Evolutionary conservation across 2,113 vertebrate species (phyloP), one percentile per base, ranked within the genome.

Genomic region (Suncus etruscus): DNA sequence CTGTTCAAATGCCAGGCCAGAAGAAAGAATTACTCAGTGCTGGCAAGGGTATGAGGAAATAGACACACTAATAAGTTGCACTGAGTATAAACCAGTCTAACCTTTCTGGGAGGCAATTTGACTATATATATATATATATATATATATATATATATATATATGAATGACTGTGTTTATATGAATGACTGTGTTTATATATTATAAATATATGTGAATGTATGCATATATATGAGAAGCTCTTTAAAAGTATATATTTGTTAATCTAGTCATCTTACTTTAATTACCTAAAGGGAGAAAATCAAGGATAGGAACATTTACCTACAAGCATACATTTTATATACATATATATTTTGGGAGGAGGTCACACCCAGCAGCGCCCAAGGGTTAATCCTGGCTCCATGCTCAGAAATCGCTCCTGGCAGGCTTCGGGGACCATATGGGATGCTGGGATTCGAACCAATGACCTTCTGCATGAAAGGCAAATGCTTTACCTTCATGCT

Each of bases 281-380:
- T 79, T 58, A 76, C 47, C 7, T 54, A 27, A 61, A 20, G 32
- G 1, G 54, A 31, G 6, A 75, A 45, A 92, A 31, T 50, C 32
- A 66, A 72, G 3, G 12, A 78, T 24, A 82, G 31, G 25, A 75
- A 83, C 31, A 86, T 58, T 75, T 45, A 83, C 51, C 92, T 86
- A 69, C 27, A 66, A 66, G 65, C 11, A 66, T 20, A 66, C 20
- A 29, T 25, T 29, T 66, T 66, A 27, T 58, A 39, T n/a, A n/a
- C n/a, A n/a, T n/a, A n/a, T n/a, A n/a, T n/a, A n/a, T n/a, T n/a
- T n/a, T n/a, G n/a, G n/a, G n/a, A n/a, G n/a, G n/a, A n/a, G n/a
- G n/a, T n/a, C n/a, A n/a, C n/a, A n/a, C n/a, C n/a, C n/a, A n/a
- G n/a, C n/a, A n/a, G n/a, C n/a, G n/a, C n/a, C n/a, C n/a, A n/a